These are phyloP conservation scores for Lithophane semibrunnea DNA, from an alignment of 2,888 invertebrate genomes.

Conservation along the genomic window DNA sequence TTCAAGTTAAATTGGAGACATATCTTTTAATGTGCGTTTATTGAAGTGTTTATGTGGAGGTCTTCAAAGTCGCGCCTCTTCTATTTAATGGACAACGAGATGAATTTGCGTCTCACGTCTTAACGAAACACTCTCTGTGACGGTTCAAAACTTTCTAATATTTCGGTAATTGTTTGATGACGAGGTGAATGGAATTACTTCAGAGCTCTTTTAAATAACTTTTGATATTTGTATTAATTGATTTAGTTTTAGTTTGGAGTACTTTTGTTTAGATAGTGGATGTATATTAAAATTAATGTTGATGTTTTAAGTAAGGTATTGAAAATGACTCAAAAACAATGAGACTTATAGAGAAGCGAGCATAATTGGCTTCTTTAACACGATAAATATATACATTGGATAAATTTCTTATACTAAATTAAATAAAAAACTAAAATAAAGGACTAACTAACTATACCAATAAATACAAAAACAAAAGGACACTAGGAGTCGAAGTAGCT, in stretches of 20 bases:
- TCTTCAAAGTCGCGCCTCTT: constrained; percentile 75
- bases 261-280: constrained; percentile 23
- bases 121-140: constrained; percentile 44
- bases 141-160: constrained; percentile 49
- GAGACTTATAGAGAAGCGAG: not conserved
- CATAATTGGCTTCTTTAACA: no score
- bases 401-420: rapidly evolving
- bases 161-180: constrained; percentile 56
- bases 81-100: constrained; percentile 75
- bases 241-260: constrained; percentile 37
- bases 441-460: no score
- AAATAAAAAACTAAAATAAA: no score
- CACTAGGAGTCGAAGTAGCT: no score
- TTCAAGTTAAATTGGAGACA: constrained; percentile 87
- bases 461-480: no score
- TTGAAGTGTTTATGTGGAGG: constrained; percentile 86
- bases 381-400: no score
- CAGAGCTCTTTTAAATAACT: constrained; percentile 32
- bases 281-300: constrained; percentile 1
- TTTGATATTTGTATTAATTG: constrained; percentile 46
- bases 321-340: not conserved
- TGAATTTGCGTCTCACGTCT: constrained; percentile 73
- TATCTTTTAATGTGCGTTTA: constrained; percentile 87
- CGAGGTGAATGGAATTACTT: constrained; percentile 42
- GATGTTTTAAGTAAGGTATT: not conserved